Conservation (phyloP, 2,113 vertebrate genomes). For the Pterocles orientalis region DNA sequence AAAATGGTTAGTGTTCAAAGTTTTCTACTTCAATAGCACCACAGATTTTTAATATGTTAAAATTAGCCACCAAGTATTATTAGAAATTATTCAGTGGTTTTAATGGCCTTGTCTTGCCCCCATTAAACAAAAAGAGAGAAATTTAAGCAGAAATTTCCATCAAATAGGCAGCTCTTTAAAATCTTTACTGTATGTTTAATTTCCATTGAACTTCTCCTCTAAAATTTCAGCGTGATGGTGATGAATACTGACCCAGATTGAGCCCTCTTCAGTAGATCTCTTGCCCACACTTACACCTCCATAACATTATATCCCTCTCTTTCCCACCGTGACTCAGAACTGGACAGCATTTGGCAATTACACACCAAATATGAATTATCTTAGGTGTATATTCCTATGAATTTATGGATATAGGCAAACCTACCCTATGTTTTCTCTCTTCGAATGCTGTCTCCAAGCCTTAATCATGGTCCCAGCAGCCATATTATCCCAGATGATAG, state of each 20-base stretch:
- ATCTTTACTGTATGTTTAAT: neutral
- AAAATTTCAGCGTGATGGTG: neutral
- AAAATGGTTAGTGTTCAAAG: constrained; percentile 27
- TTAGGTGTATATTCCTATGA: neutral
- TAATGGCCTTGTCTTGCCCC: neutral
- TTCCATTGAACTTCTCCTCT: neutral
- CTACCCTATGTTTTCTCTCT: neutral
- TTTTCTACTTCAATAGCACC: constrained; percentile 1
- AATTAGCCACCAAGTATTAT: constrained; percentile 14
- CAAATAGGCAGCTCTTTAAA: neutral
- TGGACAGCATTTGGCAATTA: neutral
- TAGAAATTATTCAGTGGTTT: constrained; percentile 13
- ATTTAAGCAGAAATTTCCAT: neutral
- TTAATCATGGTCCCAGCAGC: neutral
- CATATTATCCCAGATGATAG: neutral
- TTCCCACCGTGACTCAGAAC: neutral
- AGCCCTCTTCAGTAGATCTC: neutral
- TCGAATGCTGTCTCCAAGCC: neutral
- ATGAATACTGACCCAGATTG: neutral
- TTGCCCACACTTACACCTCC: neutral
- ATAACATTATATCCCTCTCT: neutral
- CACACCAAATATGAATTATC: neutral
- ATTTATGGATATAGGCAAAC: neutral
- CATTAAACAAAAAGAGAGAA: neutral
- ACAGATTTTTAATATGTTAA: neutral